These are phyloP conservation scores for Musca domestica DNA, from an alignment of 1,140 invertebrate species.

Conservation along the genomic window DNA sequence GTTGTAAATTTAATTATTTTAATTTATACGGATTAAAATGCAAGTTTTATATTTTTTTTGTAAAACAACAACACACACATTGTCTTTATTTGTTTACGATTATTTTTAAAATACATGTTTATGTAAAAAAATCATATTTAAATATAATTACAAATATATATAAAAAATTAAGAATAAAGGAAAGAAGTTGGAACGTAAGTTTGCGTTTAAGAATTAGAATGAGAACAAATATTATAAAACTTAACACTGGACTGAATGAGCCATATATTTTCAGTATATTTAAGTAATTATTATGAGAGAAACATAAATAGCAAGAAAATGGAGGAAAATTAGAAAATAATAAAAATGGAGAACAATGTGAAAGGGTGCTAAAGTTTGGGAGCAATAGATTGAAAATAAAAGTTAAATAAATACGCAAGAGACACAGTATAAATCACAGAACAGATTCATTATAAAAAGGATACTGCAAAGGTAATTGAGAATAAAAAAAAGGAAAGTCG, in stretches of 20 bases:
- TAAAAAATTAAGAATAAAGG: constrained; percentile 9
- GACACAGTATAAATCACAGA: neutral
- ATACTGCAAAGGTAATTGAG: too few species aligned
- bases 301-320: neutral
- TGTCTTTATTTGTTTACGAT: constrained; percentile 2
- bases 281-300: neutral
- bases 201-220: neutral
- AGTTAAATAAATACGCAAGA: constrained; percentile 2
- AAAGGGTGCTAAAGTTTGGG: too few species aligned
- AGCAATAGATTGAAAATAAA: neutral
- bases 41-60: neutral
- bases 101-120: neutral
- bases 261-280: neutral
- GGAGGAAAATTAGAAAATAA: neutral
- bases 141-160: neutral
- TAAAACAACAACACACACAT: constrained; percentile 22
- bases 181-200: neutral
- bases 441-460: neutral
- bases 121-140: neutral
- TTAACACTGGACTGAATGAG: constrained; percentile 17
- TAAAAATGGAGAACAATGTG: neutral
- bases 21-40: too few species aligned
- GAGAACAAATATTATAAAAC: neutral
- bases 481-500: neutral
- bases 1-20: too few species aligned